Conservation (phyloP, 2,888 invertebrate species). For the Euplagia quadripunctaria region DNA sequence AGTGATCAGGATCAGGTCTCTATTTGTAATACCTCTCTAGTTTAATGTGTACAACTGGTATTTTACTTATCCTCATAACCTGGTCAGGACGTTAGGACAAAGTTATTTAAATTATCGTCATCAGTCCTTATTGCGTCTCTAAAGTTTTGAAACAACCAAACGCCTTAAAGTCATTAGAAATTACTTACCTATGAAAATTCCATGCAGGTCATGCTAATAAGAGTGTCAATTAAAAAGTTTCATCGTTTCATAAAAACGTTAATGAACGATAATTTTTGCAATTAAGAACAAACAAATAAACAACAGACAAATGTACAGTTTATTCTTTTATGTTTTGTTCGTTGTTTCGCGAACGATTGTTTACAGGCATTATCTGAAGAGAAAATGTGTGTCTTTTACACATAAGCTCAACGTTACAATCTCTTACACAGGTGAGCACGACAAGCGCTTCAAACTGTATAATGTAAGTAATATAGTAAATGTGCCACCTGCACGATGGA, state of each 20-base stretch:
- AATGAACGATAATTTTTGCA: background rate
- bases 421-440: background rate
- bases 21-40: background rate
- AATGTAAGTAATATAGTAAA: constrained; percentile 7
- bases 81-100: background rate
- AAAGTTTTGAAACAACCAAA: background rate
- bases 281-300: background rate
- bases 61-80: background rate
- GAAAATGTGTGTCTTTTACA: background rate
- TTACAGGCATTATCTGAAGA: background rate
- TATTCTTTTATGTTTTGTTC: background rate
- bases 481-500: constrained; percentile 10
- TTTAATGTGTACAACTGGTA: background rate
- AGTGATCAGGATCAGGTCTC: background rate
- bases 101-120: background rate
- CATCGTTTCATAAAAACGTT: background rate
- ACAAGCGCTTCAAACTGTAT: background rate
- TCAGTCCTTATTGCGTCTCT: background rate
- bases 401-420: background rate
- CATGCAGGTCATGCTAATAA: background rate
- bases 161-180: no score
- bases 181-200: background rate
- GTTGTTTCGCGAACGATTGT: background rate
- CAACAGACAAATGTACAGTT: background rate
- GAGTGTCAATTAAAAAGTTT: background rate